Evolutionary conservation across 1,140 invertebrate species (phyloP).

Genomic region (Maniola jurtina): DNA sequence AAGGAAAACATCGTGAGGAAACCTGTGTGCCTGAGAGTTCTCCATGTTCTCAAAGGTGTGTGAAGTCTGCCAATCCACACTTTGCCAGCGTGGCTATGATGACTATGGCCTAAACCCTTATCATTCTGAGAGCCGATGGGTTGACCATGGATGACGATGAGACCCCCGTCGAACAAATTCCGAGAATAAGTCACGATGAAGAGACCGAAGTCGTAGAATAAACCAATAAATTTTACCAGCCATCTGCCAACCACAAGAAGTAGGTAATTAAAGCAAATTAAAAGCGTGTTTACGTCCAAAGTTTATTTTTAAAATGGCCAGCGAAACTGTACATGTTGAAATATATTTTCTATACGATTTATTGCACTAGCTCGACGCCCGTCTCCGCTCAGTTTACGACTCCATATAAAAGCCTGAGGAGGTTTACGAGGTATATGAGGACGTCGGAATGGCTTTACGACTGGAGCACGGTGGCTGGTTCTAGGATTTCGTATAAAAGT

Average conservation of each 20-base stretch:
- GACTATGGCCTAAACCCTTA: too few species aligned
- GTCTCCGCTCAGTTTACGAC: slow-evolving; percentile 14
- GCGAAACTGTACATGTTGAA: slow-evolving; percentile 11
- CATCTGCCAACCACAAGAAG: background rate
- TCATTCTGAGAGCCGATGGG: too few species aligned
- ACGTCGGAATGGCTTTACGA: slow-evolving; percentile 14
- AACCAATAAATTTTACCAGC: background rate
- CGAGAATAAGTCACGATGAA: too few species aligned
- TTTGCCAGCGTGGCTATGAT: too few species aligned
- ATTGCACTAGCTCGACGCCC: slow-evolving; percentile 9
- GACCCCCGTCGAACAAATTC: too few species aligned
- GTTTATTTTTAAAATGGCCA: slow-evolving; percentile 6
- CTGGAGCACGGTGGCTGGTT: slow-evolving; percentile 5
- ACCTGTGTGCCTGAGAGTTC: too few species aligned
- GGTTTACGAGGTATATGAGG: slow-evolving; percentile 13
- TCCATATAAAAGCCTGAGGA: slow-evolving; percentile 15
- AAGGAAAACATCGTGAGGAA: too few species aligned
- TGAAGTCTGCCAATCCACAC: too few species aligned
- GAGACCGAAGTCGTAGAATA: too few species aligned
- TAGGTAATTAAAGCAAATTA: slow-evolving; percentile 11
- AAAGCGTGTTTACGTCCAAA: slow-evolving; percentile 8
- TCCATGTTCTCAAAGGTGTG: too few species aligned
- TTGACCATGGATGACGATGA: too few species aligned
- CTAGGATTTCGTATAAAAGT: slow-evolving; percentile 4
- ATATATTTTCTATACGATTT: slow-evolving; percentile 12